Base-by-base conservation (phyloP, 2,113 vertebrate species). In the Hypocryptadius cinnamomeus region DNA sequence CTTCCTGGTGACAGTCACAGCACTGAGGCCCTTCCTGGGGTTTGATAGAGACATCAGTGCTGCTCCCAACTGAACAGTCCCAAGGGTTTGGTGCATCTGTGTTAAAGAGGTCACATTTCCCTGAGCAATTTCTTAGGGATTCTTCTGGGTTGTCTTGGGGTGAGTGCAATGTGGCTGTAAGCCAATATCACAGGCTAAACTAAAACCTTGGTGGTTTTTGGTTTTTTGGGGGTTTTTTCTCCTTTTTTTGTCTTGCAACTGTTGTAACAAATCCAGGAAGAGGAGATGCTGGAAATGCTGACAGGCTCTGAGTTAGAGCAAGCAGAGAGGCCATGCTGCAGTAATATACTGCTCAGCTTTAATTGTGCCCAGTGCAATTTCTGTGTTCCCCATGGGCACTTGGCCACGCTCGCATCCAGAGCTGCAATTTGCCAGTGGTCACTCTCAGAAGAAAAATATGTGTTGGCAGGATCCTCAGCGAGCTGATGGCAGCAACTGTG, bases 391-490 rank as follows among this genome's bases (percentile, higher is more conserved):
- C 1, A 0, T 19, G 59, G 45, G 47, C 78, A 23, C 39, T 28
- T 42, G 66, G 35, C 69, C 30, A 13, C 0, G 0, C 53, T 76
- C 22, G 3, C 45, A 31, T 65, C 57, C 48, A 44, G 59, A 51
- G 30, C 20, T 79, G 79, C 30, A 81, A 13, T 81, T 79, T 85
- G 54, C 48, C 57, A 39, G 42, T 56, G 72, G 88, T 79, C 60
- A 31, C 24, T 60, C 54, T 79, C 35, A 44, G 64, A 85, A 88
- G 59, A 47, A 80, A 82, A 83, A 66, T n/a, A 31, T 3, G 25
- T 54, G 24, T 37, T 47, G 20, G 39, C 0, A 0, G 45, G 37
- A 59, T 81, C 54, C 59, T 81, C 65, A 85, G 77, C 0, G 0
- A 79, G 37, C 54, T 80, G 39, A 39, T 21, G 21, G 45, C 0